These are phyloP conservation scores for Sesia apiformis DNA, from an alignment of 2,888 invertebrate genomes.

Conservation along the genomic window DNA sequence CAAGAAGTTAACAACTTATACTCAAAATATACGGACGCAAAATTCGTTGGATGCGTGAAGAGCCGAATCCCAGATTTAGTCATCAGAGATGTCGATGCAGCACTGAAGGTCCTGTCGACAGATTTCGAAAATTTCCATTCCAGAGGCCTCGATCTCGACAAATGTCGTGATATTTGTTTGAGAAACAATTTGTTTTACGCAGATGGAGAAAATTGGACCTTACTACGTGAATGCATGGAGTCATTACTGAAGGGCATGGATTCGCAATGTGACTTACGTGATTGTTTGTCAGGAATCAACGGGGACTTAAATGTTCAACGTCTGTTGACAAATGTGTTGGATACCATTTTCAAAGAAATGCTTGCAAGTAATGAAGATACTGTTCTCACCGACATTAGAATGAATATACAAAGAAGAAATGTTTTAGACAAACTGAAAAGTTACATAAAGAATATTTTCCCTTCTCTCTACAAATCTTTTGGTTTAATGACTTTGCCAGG, in stretches of 20 bases:
- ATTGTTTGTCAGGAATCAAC: slow-evolving; percentile 67
- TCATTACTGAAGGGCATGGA: slow-evolving; percentile 45
- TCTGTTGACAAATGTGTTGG: slow-evolving; percentile 63
- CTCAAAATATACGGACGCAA: slow-evolving; percentile 37
- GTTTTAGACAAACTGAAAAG: slow-evolving; percentile 42
- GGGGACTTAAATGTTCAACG: slow-evolving; percentile 64
- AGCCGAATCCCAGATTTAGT: slow-evolving; percentile 62
- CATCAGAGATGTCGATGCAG: slow-evolving; percentile 55
- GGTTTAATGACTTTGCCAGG: slow-evolving; percentile 35
- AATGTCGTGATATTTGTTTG: slow-evolving; percentile 70
- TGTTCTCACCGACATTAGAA: slow-evolving; percentile 38
- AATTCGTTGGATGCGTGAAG: slow-evolving; percentile 53
- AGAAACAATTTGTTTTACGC: slow-evolving; percentile 70
- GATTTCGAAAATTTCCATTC: slow-evolving; percentile 65
- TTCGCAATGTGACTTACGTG: slow-evolving; percentile 45
- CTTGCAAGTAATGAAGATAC: slow-evolving; percentile 39
- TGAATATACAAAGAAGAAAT: slow-evolving; percentile 33
- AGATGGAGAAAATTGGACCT: slow-evolving; percentile 64
- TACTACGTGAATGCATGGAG: slow-evolving; percentile 48
- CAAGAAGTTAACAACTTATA: slow-evolving; percentile 51
- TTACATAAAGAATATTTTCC: slow-evolving; percentile 58
- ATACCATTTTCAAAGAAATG: slow-evolving; percentile 57
- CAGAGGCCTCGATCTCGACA: slow-evolving; percentile 65
- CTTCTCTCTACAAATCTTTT: slow-evolving; percentile 48
- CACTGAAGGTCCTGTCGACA: slow-evolving; percentile 60